Evolutionary conservation across 2,888 invertebrate genomes (phyloP).

Genomic region (Galerucella calmariensis): DNA sequence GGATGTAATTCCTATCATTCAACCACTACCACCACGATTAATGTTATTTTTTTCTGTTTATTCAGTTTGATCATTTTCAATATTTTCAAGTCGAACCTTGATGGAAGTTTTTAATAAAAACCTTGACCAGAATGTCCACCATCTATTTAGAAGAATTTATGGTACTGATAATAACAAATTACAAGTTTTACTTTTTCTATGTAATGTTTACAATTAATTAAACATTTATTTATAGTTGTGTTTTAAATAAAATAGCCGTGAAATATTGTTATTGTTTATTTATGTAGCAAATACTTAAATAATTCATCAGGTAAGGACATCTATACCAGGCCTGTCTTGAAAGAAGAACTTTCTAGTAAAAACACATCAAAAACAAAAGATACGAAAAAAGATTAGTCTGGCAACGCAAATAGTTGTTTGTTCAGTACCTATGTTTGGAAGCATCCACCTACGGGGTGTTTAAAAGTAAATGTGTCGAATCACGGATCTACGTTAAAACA

Average conservation of each 20-base stretch:
- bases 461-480: too few relatives aligned
- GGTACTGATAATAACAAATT: slow-evolving; percentile 11
- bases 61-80: background rate
- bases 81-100: slow-evolving; percentile 5
- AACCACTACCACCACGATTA: background rate
- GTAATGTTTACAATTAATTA: background rate
- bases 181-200: slow-evolving; percentile 9
- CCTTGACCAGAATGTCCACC: slow-evolving; percentile 27
- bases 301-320: background rate
- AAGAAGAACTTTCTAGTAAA: background rate
- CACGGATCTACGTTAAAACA: too few relatives aligned
- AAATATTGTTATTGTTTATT: background rate
- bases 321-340: background rate
- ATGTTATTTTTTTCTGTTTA: background rate
- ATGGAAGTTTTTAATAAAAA: slow-evolving; percentile 13
- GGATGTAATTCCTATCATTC: background rate
- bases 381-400: too few relatives aligned
- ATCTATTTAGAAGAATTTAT: slow-evolving; percentile 16
- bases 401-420: too few relatives aligned
- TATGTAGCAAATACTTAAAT: background rate
- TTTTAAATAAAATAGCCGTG: background rate
- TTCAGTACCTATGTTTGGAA: too few relatives aligned
- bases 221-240: slow-evolving; percentile 8
- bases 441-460: too few relatives aligned
- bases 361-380: too few relatives aligned